phyloP scores from a whole-genome alignment of 2,888 invertebrate genomes.

The Folsomia manolachei region DNA sequence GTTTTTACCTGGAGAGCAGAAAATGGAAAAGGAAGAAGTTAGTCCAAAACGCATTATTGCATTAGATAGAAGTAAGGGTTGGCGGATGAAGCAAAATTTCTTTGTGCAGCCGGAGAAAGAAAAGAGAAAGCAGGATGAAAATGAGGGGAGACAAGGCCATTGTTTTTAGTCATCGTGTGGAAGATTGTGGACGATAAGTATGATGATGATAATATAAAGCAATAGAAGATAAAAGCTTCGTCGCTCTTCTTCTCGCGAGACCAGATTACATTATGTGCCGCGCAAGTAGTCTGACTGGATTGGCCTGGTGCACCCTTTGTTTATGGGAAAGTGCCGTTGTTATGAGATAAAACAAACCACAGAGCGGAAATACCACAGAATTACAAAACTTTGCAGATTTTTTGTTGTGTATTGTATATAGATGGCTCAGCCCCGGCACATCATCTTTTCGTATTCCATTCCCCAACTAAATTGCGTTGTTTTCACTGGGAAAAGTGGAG shows the following conservation, averaged over 20 bases:
- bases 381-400: background rate
- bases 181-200: constrained; percentile 12
- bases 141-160: constrained; percentile 10
- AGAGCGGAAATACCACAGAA: background rate
- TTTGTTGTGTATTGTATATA: background rate
- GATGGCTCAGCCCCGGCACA: constrained; percentile 18
- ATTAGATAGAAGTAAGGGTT: background rate
- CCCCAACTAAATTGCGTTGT: background rate
- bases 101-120: background rate
- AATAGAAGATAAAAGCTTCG: constrained; percentile 13
- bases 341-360: constrained; percentile 13
- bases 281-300: background rate
- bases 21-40: no score
- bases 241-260: background rate
- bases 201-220: constrained; percentile 14
- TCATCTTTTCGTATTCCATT: constrained; percentile 13
- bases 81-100: no score
- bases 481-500: no score
- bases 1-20: background rate
- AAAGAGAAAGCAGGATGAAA: background rate
- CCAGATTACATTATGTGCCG: constrained; percentile 5
- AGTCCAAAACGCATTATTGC: background rate
- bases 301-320: background rate
- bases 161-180: constrained; percentile 13
- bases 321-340: background rate